Evolutionary conservation across 1,140 invertebrate genomes (phyloP), one percentile per base, ranked within the genome.

Genomic region (Pissodes strobi): DNA sequence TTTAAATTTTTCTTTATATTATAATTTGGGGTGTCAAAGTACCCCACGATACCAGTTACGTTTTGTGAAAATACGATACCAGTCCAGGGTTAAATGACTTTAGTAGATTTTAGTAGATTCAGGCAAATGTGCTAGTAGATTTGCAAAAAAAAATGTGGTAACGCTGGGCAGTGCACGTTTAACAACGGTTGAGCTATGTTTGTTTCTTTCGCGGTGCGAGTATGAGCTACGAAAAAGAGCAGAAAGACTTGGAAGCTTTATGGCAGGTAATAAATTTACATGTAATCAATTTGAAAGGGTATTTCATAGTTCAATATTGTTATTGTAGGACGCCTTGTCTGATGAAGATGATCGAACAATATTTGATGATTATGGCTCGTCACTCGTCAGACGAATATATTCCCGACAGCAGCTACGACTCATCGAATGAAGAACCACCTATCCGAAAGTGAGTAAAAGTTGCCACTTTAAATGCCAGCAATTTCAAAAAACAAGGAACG

Each of bases 221-320:
- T n/a, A 34, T 34, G 30, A 34, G 30, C n/a, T 34, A 34, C 30
- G 30, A 34, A 34, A 34, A 34, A 34, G 30, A 34, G 17, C 41
- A 10, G 41, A 18, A 45, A 18, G 3, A 5, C 10, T 45, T 13
- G 2, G 19, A 17, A 41, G 10, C 39, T 17, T 17, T 41, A 13
- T 41, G 39, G 39, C 39, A 41, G 39, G 39, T 41, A 41, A 41
- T 41, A 41, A 12, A 41, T 41, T 6, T 41, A 13, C 13, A 13
- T n/a, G 13, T 41, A 8, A 41, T n/a, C 4, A 17, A 41, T n/a
- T 5, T 5, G 6, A 4, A 6, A n/a, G 13, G 15, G 6, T 8
- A 8, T 41, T 41, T 41, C 13, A 8, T 8, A 13, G 6, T 4
- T 17, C 6, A 13, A n/a, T n/a, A n/a, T n/a, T n/a, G n/a, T n/a